Evolutionary conservation across 2,888 invertebrate species (phyloP), one percentile per base, ranked within the genome.

Genomic region (Rutpela maculata): DNA sequence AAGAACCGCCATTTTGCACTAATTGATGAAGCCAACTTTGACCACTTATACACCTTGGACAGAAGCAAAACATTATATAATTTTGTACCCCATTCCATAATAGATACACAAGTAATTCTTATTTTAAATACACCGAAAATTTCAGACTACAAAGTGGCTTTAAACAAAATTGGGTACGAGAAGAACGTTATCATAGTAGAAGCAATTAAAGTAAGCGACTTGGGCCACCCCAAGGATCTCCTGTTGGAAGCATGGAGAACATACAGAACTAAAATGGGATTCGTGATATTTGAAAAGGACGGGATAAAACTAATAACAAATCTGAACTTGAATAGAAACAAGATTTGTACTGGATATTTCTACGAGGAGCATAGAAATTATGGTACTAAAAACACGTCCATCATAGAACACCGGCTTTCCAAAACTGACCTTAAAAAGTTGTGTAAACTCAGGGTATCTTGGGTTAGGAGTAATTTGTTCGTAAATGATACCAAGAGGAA

Each of bases 391-490:
- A 19, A 17, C 38, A 4, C 67, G 31, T 60, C 12, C 1, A 19
- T 50, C 9, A 22, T 1, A 3, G 22, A 19, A 19, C 59, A 60
- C 15, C 35, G 38, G 9, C 43, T 70, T 10, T 2, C 59, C 15
- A 62, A 43, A 35, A 3, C 18, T 18, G 38, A 73, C 19, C 11
- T 68, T 9, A 10, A 22, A 31, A 55, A 67, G n/a, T 11, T 72
- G 0, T 77, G 77, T 59, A 57, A 12, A 12, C 12, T 77, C 0
- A 76, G 65, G 15, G 68, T 74, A 17, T 60, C 66, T 0, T 75
- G 70, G 71, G 55, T 75, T 31, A 59, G 15, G 17, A 22, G 12
- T 26, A 18, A 18, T 7, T 75, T 70, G 15, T 79, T 77, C 18
- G 79, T 77, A 18, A 31, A 22, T 15, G 55, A 75, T n/a, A 65